Evolutionary conservation across 2,113 vertebrate genomes (phyloP), one percentile per base, ranked within the genome.

Genomic region (Anoura caudifer): DNA sequence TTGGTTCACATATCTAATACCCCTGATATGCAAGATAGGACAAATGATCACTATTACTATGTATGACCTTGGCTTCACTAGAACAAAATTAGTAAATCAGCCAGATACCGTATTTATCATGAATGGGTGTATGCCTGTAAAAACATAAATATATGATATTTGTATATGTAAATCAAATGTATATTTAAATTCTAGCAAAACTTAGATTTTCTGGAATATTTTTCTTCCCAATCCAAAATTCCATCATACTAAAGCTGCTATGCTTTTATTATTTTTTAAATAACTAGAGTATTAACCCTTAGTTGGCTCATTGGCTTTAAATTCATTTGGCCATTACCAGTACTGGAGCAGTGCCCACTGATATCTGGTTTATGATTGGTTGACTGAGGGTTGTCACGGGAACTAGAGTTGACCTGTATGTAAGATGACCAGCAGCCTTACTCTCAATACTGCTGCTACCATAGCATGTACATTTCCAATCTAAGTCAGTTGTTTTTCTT

Each of bases 111-210:
- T 54, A 54, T n/a, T 93, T 94, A 50, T 72, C 16, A 79, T 47
- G 70, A 61, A 61, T 61, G 94, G 26, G 45, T 88, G 1, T n/a
- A 41, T 59, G 54, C 56, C 45, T 79, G 0, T 82, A 77, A 87
- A 86, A 84, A 26, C 22, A 77, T n/a, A 50, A 2, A 31, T 16
- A 16, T 47, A 41, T 93, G 11, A 43, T 82, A 88, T 81, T 36
- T 89, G 33, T 88, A 54, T 47, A 14, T 77, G 14, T 47, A 56
- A 76, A 31, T 81, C 4, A 22, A 9, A 15, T 87, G 24, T 33
- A n/a, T 65, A 85, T 94, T 92, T 95, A 31, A 91, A 93, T 85
- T 77, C 41, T 79, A 97, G 33, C 11, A 45, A 61, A 90, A 87
- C 19, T 84, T 95, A 87, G 31, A 70, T 28, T 76, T 17, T 82